Conservation (phyloP, 64 coral and sea anemone genomes). For the Dendrophyllia cribrosa region DNA sequence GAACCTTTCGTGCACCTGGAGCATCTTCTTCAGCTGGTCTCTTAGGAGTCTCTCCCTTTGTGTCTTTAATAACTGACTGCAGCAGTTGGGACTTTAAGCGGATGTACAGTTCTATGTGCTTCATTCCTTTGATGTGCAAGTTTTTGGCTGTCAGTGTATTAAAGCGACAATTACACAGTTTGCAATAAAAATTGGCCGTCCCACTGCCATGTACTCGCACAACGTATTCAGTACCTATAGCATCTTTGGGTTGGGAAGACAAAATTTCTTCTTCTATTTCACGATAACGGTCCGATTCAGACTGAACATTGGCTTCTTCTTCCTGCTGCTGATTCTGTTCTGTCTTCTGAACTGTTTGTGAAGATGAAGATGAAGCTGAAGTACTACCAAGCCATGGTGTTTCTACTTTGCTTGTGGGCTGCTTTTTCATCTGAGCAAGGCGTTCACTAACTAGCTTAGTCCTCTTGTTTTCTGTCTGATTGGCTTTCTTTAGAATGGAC, state of each 20-base stretch:
- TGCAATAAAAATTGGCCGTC: constrained; percentile 74
- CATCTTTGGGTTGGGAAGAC: constrained; percentile 56
- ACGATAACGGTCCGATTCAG: constrained; percentile 15
- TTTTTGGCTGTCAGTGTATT: constrained; percentile 86
- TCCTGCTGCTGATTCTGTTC: background rate
- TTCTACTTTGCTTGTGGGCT: background rate
- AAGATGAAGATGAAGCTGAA: background rate
- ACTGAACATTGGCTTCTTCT: background rate
- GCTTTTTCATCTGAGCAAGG: constrained; percentile 27
- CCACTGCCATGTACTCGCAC: constrained; percentile 52
- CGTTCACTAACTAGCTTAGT: constrained; percentile 47
- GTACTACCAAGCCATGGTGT: background rate
- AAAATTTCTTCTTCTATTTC: constrained; percentile 49
- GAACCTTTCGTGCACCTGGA: background rate
- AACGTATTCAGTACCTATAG: constrained; percentile 82
- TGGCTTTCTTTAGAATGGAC: constrained; percentile 61
- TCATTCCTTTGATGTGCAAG: constrained; percentile 88
- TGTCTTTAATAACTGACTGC: constrained; percentile 58
- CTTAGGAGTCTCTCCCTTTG: background rate
- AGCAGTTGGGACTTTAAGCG: constrained; percentile 80
- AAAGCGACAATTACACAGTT: constrained; percentile 86
- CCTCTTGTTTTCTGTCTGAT: background rate
- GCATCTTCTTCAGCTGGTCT: constrained; percentile 3
- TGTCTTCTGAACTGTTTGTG: background rate
- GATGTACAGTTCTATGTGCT: constrained; percentile 88